Conservation (phyloP, 2,113 vertebrate species). For the Nanger granti region DNA sequence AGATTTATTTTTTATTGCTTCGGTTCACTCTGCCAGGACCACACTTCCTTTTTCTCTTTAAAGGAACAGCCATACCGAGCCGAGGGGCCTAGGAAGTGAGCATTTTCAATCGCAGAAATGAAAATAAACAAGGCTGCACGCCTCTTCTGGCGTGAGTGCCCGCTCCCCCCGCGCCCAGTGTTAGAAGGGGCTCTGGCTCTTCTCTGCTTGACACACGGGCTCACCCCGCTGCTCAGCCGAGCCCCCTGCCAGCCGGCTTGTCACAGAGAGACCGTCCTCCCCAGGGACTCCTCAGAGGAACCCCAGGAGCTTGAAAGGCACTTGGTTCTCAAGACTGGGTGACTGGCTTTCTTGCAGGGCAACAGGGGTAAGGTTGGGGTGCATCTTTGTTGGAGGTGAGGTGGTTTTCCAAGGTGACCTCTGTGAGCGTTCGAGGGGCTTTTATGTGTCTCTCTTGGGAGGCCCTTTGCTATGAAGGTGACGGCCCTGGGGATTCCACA, state of each 20-base stretch:
- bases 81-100: not conserved
- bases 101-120: constrained; percentile 52
- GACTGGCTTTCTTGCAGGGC: not conserved
- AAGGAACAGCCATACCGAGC: constrained; percentile 65
- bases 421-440: not conserved
- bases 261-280: constrained; percentile 29
- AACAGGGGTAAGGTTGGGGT: rapidly evolving
- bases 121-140: constrained; percentile 76
- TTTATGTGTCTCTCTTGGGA: not conserved
- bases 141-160: constrained; percentile 56
- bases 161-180: constrained; percentile 35
- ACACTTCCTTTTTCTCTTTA: constrained; percentile 75
- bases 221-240: constrained; percentile 38
- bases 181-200: constrained; percentile 68
- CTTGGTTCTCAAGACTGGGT: not conserved
- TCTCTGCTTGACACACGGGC: constrained; percentile 56
- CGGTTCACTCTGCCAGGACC: constrained; percentile 71
- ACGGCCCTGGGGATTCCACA: not conserved
- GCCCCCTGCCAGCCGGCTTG: constrained; percentile 42
- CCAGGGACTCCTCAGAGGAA: not conserved
- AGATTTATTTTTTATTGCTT: constrained; percentile 80
- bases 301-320: not conserved
- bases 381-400: not conserved
- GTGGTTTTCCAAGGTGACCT: not conserved
- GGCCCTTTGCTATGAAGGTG: not conserved